Base-by-base conservation (phyloP, 1,140 invertebrate genomes). In the Drosophila athabasca region DNA sequence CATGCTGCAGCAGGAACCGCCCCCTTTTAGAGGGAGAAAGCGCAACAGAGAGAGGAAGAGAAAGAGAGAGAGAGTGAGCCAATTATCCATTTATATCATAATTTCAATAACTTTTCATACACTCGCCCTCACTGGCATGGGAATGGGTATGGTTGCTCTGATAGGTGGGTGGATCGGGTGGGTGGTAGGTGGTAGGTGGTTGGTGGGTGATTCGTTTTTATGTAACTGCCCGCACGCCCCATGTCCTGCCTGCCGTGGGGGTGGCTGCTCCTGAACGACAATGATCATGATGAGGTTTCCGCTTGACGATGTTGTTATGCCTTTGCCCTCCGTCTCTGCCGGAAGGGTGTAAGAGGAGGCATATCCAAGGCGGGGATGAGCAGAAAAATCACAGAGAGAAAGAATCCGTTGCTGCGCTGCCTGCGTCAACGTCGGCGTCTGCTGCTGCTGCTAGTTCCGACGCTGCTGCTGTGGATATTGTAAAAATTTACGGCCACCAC, bases 91-190 rank as follows among this genome's bases (percentile, higher is more conserved):
- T 87, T 82, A 79, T 88, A 68, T 87, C 61, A 88, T 89, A 89
- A 89, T 88, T 89, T 88, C 76, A 84, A 89, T 83, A 88, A 84
- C 76, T 89, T 89, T 88, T 88, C 71, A 88, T 89, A 74, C 79
- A 88, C 71, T 88, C 74, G 68, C 51, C 22, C 44, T 51, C 17
- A 22, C 2, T 35, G 22, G 26, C 11, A 39, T 39, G 35, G 35
- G 11, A 22, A 26, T 17, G 15, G 49, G 22, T 2, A 24, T 45
- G 62, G 26, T 59, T 29, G 67, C 58, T 81, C 57, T 71, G 73
- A 81, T 85, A 69, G 77, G 77, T 81, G 81, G 77, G 82, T 44
- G 72, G 39, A 15, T 53, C 45, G 64, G 46, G 43, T 60, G 69
- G 50, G 57, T 52, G 76, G 53, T 64, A 82, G 78, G 55, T 68